Conservation (phyloP, 2,888 invertebrate genomes). For the Barypeithes pellucidus region DNA sequence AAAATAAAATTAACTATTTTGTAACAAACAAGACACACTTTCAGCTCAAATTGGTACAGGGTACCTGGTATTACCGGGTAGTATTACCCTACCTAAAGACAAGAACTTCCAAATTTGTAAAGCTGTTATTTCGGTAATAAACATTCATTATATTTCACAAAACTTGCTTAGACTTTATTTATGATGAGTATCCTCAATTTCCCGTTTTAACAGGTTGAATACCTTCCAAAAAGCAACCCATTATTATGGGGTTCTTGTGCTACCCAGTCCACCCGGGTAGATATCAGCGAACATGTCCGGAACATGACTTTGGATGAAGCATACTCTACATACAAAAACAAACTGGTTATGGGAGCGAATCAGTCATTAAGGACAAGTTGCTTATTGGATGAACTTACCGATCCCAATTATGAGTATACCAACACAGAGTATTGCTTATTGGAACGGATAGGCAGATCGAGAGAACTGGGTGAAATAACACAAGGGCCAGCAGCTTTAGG, state of each 20-base stretch:
- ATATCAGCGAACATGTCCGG: conserved; percentile 71
- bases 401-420: conserved; percentile 72
- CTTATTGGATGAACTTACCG: conserved; percentile 73
- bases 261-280: conserved; percentile 74
- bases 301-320: conserved; percentile 71
- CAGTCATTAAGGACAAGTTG: conserved; percentile 76
- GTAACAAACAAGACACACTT: too few relatives aligned
- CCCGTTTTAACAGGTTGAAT: conserved; percentile 25
- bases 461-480: conserved; percentile 75
- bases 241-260: conserved; percentile 77
- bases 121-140: too few relatives aligned
- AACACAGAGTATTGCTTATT: conserved; percentile 79
- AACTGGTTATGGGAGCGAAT: conserved; percentile 81
- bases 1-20: too few relatives aligned
- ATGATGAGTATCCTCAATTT: too few relatives aligned
- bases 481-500: conserved; percentile 31
- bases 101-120: too few relatives aligned
- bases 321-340: conserved; percentile 72
- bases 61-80: too few relatives aligned
- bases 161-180: too few relatives aligned
- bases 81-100: too few relatives aligned
- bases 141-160: too few relatives aligned
- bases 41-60: too few relatives aligned
- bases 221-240: conserved; percentile 12
- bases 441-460: conserved; percentile 83